A percentile compares a stretch with the other conserved stretches of the same genome.
Evolutionary conservation across 1,140 invertebrate species (phyloP).

Genomic region (Neodiprion fabricii): DNA sequence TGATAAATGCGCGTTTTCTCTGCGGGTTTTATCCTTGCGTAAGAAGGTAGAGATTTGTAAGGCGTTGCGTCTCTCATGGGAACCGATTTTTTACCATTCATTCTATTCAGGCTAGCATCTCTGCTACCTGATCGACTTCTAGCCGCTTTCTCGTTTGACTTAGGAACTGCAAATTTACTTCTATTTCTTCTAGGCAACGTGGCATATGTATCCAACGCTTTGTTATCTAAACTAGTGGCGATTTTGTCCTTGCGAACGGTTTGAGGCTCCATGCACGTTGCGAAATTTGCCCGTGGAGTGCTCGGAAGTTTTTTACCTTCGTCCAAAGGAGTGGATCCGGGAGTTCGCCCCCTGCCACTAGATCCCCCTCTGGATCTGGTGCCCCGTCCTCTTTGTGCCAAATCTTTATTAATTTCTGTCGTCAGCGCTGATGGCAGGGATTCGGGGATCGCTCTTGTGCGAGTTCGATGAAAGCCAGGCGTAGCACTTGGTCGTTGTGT

Average conservation of each 20-base stretch:
- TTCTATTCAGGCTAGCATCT: conserved; percentile 42
- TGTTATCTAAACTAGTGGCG: conserved; percentile 58
- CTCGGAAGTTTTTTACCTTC: conserved; percentile 72
- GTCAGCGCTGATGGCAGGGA: conserved; percentile 63
- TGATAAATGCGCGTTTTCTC: conserved; percentile 77
- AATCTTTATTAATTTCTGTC: conserved; percentile 54
- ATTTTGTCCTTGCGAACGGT: conserved; percentile 45
- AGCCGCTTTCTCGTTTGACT: conserved; percentile 61
- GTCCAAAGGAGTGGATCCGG: conserved; percentile 69
- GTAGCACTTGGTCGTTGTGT: conserved; percentile 23
- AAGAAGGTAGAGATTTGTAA: conserved; percentile 63
- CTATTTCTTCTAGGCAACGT: conserved; percentile 74
- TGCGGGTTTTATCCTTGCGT: conserved; percentile 57
- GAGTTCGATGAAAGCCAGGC: conserved; percentile 34
- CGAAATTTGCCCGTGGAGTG: conserved; percentile 25
- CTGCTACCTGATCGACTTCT: conserved; percentile 51
- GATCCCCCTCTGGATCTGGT: conserved; percentile 24
- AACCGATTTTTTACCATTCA: conserved; percentile 45
- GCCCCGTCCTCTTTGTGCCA: conserved; percentile 42
- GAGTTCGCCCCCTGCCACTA: conserved; percentile 54
- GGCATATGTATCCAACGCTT: conserved; percentile 73
- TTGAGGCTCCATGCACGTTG: conserved; percentile 27
- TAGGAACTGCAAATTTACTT: conserved; percentile 36
- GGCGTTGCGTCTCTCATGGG: conserved; percentile 50
- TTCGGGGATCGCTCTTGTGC: conserved; percentile 60